Evolutionary conservation across 2,888 invertebrate genomes (phyloP), one percentile per base, ranked within the genome.

Genomic region (Noctua janthe): DNA sequence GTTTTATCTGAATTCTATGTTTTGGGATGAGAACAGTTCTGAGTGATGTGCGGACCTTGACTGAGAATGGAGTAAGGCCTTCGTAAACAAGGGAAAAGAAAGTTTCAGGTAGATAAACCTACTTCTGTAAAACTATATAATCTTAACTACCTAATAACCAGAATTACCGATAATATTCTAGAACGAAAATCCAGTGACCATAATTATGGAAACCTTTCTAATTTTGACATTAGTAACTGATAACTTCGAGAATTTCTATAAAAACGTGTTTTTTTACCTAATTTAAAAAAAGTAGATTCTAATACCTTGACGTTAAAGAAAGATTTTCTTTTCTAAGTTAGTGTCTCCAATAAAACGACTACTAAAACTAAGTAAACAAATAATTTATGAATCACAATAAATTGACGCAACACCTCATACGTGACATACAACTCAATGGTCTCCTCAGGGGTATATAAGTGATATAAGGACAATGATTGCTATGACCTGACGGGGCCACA

Each of bases 401-500:
- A 20, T 35, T 83, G 70, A 74, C 71, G 67, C 78, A 84, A 83
- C 29, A 56, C 20, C 20, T 6, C n/a, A 29, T 29, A 78, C 84
- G 84, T 84, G 84, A 77, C 43, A 3, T 15, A 83, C 71, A 74
- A 23, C n/a, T 13, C 35, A 87, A 84, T 78, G 49, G 56, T 39
- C 17, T 70, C 49, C 56, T 87, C 87, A 71, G 80, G 71, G 80
- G 49, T 83, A 82, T 29, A 64, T 23, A 35, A 7, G 47, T 20
- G 66, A 39, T 56, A 76, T 66, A 69, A 76, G 83, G 87, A 66
- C 71, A 77, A 51, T 59, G 54, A 54, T 64, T 74, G 59, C 79
- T 64, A 49, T 56, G 79, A 67, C 69, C 62, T 75, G 75, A 51
- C 80, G 56, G 39, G 56, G 49, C 20, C 29, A 17, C 11, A 20